Evolutionary conservation across 2,888 invertebrate species (phyloP).

Genomic region (Clostera curtula): DNA sequence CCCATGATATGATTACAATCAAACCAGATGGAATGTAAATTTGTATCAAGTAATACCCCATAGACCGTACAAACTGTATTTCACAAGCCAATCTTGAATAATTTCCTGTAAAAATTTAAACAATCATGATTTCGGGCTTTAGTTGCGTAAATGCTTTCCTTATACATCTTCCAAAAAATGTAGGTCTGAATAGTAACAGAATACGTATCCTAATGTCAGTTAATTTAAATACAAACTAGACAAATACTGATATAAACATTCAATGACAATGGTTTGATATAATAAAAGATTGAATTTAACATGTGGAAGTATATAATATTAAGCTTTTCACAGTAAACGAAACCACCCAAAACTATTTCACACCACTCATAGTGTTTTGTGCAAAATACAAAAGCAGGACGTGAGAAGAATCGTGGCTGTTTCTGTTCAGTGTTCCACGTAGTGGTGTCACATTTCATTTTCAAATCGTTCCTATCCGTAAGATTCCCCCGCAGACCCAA

Average conservation of each 20-base stretch:
- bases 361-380: constrained; percentile 66
- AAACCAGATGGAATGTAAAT: constrained; percentile 98
- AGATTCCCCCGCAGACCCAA: constrained; percentile 46
- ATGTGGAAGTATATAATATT: background rate
- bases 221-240: too few species aligned
- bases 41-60: constrained; percentile 99
- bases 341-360: constrained; percentile 38
- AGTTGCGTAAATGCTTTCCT: background rate
- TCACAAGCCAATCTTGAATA: constrained; percentile 97
- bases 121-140: constrained; percentile 4
- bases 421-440: constrained; percentile 67
- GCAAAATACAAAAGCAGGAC: constrained; percentile 73
- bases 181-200: too few species aligned
- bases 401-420: constrained; percentile 68
- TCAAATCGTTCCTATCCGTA: constrained; percentile 19
- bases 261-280: too few species aligned
- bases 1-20: constrained; percentile 98
- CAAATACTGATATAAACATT: too few species aligned
- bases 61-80: constrained; percentile 97
- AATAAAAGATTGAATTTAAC: background rate
- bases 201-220: too few species aligned
- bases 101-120: constrained; percentile 81
- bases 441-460: constrained; percentile 34
- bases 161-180: background rate
- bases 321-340: too few species aligned